Conservation (phyloP, 2,797 vertebrate species). For the Acipenser transmontanus region DNA sequence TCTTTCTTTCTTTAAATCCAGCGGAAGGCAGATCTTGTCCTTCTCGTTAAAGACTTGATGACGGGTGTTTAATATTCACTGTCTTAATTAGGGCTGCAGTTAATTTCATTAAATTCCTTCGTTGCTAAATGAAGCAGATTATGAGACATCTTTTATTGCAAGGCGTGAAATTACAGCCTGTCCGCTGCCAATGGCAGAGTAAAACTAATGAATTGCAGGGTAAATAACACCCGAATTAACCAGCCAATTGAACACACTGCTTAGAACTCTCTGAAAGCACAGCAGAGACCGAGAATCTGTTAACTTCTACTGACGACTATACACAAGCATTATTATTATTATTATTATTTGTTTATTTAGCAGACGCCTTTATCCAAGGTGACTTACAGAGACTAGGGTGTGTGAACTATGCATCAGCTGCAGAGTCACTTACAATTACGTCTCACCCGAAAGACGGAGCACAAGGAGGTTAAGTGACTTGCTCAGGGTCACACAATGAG, state of each 20-base stretch:
- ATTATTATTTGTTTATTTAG: too few species aligned
- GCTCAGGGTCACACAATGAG: too few species aligned
- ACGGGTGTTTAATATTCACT: conserved; percentile 96
- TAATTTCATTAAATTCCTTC: conserved; percentile 99
- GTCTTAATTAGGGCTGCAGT: conserved; percentile 97
- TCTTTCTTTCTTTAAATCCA: conserved; percentile 49
- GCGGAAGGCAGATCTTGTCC: conserved; percentile 75
- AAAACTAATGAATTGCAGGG: conserved; percentile 97
- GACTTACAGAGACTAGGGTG: too few species aligned
- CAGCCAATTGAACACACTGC: conserved; percentile 81
- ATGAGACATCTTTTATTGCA: conserved; percentile 99
- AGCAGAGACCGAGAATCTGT: too few species aligned
- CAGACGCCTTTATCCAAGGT: too few species aligned
- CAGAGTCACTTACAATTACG: too few species aligned
- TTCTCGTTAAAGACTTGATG: conserved; percentile 84
- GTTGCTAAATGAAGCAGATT: conserved; percentile 99
- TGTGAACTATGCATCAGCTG: too few species aligned
- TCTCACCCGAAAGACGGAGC: too few species aligned
- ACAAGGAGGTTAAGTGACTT: too few species aligned
- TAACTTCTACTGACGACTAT: too few species aligned
- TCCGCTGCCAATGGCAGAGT: conserved; percentile 87
- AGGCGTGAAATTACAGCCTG: conserved; percentile 99
- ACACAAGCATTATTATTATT: too few species aligned
- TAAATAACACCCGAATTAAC: conserved; percentile 97
- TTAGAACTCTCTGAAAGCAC: too few species aligned